Percentiles rank a stretch among this genome's conserved stretches.
Conservation (phyloP, 2,113 vertebrate genomes). For the Aspidoscelis tigris region DNA sequence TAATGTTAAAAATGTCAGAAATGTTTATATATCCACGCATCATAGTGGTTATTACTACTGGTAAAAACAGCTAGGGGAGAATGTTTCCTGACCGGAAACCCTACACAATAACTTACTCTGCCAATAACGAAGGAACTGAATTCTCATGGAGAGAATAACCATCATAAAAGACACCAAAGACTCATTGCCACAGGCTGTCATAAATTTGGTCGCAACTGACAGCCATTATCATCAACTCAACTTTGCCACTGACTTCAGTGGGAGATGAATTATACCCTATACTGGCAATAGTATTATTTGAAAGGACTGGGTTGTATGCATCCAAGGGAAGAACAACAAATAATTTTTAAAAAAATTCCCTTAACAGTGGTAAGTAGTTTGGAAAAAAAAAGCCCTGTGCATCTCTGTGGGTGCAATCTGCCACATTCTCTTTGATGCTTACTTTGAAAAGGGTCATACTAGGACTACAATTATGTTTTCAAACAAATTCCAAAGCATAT, state of each 20-base stretch:
- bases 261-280: background rate
- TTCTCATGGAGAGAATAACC: background rate
- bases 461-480: background rate
- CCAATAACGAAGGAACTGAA: background rate
- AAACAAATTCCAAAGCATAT: conserved; percentile 24
- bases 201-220: background rate
- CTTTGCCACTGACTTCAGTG: background rate
- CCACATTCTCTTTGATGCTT: background rate
- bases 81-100: background rate
- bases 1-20: conserved; percentile 22
- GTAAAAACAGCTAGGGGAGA: background rate
- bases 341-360: background rate
- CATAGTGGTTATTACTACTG: conserved; percentile 2
- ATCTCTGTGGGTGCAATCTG: background rate
- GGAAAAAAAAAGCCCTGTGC: background rate
- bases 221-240: background rate
- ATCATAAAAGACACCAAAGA: background rate
- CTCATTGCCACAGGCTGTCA: too few relatives aligned
- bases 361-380: background rate
- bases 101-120: background rate
- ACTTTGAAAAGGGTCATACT: background rate
- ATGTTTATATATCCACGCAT: conserved; percentile 8
- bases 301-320: background rate
- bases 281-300: background rate
- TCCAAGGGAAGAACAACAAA: background rate